These are phyloP conservation scores for Rhagium mordax DNA, from an alignment of 2,888 invertebrate genomes.

Conservation along the genomic window DNA sequence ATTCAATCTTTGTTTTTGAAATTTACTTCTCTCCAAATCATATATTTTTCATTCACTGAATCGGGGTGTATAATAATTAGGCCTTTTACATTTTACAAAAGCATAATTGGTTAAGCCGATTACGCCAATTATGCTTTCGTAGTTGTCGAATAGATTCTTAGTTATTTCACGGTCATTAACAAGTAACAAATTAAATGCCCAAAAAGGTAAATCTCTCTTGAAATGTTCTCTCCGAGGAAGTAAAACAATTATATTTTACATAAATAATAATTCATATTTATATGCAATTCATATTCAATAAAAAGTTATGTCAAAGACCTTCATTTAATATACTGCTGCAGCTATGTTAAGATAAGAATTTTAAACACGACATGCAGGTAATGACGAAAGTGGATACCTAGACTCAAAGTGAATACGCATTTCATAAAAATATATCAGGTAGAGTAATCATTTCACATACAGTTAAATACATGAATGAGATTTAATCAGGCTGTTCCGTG, in stretches of 20 bases:
- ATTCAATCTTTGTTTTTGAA: too few species aligned
- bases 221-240: background rate
- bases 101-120: too few species aligned
- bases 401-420: background rate
- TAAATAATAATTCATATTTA: background rate
- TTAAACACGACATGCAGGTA: background rate
- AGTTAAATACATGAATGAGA: conserved; percentile 5
- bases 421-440: conserved; percentile 9
- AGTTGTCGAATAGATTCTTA: too few species aligned
- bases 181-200: too few species aligned
- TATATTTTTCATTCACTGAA: too few species aligned
- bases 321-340: background rate
- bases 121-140: too few species aligned
- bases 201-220: too few species aligned
- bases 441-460: conserved; percentile 6
- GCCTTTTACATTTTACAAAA: too few species aligned
- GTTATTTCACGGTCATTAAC: too few species aligned
- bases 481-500: conserved; percentile 14
- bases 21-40: too few species aligned
- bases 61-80: too few species aligned
- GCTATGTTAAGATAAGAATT: background rate
- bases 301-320: background rate
- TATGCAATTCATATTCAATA: background rate
- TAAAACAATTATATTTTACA: background rate
- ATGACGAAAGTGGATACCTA: background rate